Evolutionary conservation across 2,113 vertebrate species (phyloP).

Genomic region (Lasiurus borealis): DNA sequence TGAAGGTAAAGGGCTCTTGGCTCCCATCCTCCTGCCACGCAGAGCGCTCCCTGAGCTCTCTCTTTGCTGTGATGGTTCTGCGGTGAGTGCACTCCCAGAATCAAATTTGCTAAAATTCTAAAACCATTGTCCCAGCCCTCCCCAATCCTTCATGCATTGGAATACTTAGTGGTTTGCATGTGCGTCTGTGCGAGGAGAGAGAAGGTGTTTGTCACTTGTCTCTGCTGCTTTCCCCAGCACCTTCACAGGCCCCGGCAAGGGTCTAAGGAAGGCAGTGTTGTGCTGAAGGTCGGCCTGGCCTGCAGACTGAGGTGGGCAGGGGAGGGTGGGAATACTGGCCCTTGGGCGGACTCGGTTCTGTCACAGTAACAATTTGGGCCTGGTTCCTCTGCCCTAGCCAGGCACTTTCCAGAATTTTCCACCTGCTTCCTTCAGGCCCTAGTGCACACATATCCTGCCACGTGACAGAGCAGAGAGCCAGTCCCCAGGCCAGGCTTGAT

Average conservation of each 20-base stretch:
- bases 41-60: neutral
- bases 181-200: neutral
- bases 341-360: neutral
- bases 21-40: slow-evolving; percentile 25
- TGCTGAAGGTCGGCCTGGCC: fast-evolving
- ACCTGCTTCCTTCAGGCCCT: neutral
- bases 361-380: neutral
- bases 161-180: neutral
- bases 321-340: neutral
- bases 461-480: neutral
- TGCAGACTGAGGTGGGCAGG: neutral
- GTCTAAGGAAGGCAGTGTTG: neutral
- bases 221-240: neutral
- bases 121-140: slow-evolving; percentile 4
- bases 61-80: neutral
- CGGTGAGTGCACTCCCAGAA: slow-evolving; percentile 26
- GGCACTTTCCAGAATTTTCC: slow-evolving; percentile 39
- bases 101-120: slow-evolving; percentile 61
- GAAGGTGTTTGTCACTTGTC: fast-evolving
- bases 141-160: neutral
- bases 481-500: slow-evolving; percentile 59
- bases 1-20: slow-evolving; percentile 10
- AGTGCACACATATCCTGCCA: neutral
- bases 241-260: neutral
- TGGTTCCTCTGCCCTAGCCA: neutral